phyloP scores from a whole-genome alignment of 2,113 vertebrate species.

The Vidua macroura region DNA sequence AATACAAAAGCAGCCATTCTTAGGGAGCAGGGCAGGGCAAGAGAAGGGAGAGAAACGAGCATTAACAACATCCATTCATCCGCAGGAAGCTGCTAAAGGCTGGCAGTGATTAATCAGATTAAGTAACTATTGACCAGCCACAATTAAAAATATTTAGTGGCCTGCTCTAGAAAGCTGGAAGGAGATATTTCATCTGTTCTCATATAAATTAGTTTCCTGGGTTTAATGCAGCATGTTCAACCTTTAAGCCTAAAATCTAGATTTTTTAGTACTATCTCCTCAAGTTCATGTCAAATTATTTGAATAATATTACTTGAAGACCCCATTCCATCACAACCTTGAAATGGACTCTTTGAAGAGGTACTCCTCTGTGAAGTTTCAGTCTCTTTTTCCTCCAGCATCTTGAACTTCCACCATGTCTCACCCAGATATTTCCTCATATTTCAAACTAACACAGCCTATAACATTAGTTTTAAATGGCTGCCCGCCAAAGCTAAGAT shows the following conservation, averaged over 20 bases:
- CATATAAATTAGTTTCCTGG: background rate
- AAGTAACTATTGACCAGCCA: slow-evolving; percentile 8
- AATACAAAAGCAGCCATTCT: background rate
- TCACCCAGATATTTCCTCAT: background rate
- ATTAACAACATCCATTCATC: background rate
- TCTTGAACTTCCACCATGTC: background rate
- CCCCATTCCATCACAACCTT: background rate
- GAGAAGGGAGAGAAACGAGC: background rate
- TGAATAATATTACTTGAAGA: background rate
- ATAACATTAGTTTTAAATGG: background rate
- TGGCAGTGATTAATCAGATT: background rate
- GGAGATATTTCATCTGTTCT: background rate
- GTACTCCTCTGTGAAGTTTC: background rate
- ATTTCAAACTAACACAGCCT: background rate
- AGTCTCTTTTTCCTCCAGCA: background rate
- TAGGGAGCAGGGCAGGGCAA: background rate
- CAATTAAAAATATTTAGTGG: slow-evolving; percentile 1
- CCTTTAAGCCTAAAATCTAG: background rate
- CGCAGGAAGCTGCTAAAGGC: slow-evolving; percentile 18
- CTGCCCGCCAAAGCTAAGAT: background rate
- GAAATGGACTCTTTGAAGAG: background rate
- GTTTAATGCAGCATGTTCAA: background rate
- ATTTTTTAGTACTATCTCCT: background rate
- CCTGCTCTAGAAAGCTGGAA: background rate
- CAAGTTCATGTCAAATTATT: background rate